Percentiles rank a stretch among this genome's conserved stretches.
These are phyloP conservation scores for Sciurus carolinensis DNA, from an alignment of 2,797 vertebrate species.

Conservation along the genomic window DNA sequence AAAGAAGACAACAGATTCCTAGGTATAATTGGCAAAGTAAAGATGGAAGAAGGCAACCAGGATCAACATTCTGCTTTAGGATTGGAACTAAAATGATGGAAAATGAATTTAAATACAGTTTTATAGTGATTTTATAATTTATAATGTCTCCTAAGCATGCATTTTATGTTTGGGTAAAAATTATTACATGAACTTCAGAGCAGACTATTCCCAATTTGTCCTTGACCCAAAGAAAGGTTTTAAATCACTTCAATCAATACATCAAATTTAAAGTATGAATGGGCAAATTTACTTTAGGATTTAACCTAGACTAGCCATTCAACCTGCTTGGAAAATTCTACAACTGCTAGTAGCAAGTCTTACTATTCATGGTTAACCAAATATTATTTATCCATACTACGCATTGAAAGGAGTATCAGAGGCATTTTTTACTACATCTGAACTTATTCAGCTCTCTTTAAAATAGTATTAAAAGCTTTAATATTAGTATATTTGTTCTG, in stretches of 20 bases:
- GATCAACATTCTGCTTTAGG: neutral
- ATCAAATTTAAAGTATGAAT: neutral
- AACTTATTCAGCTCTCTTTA: slow-evolving; percentile 30
- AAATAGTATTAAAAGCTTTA: neutral
- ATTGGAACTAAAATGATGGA: neutral
- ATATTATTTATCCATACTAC: neutral
- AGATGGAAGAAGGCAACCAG: neutral
- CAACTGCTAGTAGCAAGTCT: neutral
- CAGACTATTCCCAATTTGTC: neutral
- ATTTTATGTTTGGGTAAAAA: slow-evolving; percentile 31
- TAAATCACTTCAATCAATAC: neutral
- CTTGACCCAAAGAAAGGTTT: neutral
- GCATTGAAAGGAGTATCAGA: neutral
- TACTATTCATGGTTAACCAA: neutral
- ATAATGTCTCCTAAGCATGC: neutral
- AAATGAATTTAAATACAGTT: neutral
- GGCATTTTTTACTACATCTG: neutral
- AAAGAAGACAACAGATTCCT: neutral
- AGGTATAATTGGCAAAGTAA: neutral
- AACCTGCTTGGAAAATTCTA: neutral
- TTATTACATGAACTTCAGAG: neutral
- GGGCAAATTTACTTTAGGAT: neutral
- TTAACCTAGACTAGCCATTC: neutral
- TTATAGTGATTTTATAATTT: neutral
- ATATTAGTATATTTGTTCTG: neutral